Evolutionary conservation across 2,888 invertebrate species (phyloP), one percentile per base, ranked within the genome.

Genomic region (Bombylius major): DNA sequence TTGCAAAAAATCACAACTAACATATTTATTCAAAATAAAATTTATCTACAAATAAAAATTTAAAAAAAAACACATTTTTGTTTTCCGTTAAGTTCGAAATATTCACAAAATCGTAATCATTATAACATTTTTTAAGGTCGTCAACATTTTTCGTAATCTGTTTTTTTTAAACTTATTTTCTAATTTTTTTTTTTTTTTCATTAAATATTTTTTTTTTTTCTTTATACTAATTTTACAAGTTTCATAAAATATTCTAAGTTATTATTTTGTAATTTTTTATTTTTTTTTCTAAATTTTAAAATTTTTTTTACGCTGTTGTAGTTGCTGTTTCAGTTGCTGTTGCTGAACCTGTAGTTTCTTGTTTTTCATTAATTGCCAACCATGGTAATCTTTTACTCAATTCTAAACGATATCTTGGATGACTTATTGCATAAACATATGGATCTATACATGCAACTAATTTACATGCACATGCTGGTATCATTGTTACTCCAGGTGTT

Each of bases 401-500:
- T 71, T 91, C 90, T 72, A 86, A 76, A 64, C 90, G 82, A 77
- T 87, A 88, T 76, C 81, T 86, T 6, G 93, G 93, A 79, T 94
- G 94, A 68, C 89, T 92, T 63, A 91, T 89, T 5, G 91, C 91
- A 65, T 91, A 92, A 4, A 91, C 84, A 77, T 91, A 90, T 0
- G 94, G 94, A 75, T 94, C 93, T 67, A 93, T 82, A 72, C 93
- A 92, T 1, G 94, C 92, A 0, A 93, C 92, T 54, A 84, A 77
- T 77, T 94, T 94, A 67, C 91, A 91, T 42, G 89, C 81, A 60
- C 87, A 82, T 0, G 91, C 90, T 5, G 91, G 91, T 63, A 91
- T 82, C 90, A 91, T 91, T 0, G 89, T 87, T 1, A 84, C 83
- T 0, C 73, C 73, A 0, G 88, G 88, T 1, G 88, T 87, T 6